These are phyloP conservation scores for Empidonax traillii DNA, from an alignment of 2,113 vertebrate species.

Conservation along the genomic window DNA sequence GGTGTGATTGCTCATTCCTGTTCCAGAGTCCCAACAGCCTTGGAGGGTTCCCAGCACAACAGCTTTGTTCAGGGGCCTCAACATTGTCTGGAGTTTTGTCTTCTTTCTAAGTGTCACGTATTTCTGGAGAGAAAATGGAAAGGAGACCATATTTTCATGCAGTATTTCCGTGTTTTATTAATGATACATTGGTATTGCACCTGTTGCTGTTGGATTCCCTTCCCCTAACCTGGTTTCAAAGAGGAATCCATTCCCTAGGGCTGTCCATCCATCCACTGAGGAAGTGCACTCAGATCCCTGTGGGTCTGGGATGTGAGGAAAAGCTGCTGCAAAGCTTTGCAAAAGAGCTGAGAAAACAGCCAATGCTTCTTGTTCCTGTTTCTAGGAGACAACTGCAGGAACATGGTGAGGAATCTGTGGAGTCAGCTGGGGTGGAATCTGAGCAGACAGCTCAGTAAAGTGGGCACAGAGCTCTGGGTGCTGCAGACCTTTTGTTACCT, in stretches of 20 bases:
- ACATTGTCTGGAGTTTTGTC: background rate
- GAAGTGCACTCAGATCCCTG: background rate
- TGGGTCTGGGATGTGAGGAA: background rate
- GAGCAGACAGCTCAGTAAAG: conserved; percentile 26
- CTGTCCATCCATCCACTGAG: background rate
- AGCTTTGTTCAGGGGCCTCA: background rate
- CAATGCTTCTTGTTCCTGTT: conserved; percentile 48
- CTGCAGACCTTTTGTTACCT: conserved; percentile 15
- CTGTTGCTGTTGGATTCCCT: background rate
- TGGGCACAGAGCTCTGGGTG: background rate
- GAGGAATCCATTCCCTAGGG: background rate
- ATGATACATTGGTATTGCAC: background rate
- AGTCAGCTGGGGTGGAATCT: conserved; percentile 42
- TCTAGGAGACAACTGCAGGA: conserved; percentile 63
- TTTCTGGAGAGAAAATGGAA: background rate
- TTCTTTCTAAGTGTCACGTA: background rate
- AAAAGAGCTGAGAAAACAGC: conserved; percentile 47
- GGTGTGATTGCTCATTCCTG: background rate
- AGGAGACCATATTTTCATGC: background rate
- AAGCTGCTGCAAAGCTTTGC: conserved; percentile 6
- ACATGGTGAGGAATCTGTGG: conserved; percentile 46
- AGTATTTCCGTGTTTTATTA: background rate
- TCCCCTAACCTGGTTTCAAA: background rate
- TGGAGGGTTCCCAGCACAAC: background rate
- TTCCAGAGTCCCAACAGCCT: background rate